Evolutionary conservation across 1,140 invertebrate species (phyloP).

Genomic region (Bombus waltoni): DNA sequence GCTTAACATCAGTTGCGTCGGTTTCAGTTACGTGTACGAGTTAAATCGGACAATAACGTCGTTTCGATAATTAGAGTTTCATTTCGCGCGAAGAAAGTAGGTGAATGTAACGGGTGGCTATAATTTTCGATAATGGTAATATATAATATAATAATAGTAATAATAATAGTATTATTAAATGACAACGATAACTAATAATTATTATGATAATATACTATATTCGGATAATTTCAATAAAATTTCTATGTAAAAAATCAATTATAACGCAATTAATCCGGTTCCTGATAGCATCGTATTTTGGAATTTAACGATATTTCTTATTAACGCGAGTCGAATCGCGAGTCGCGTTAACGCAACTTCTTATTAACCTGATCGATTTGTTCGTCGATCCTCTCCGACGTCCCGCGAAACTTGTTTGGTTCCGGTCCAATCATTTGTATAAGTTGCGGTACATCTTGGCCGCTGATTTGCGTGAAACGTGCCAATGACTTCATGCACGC

Average conservation of each 20-base stretch:
- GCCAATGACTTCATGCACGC: conserved; percentile 90
- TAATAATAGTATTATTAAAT: conserved; percentile 41
- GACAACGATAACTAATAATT: conserved; percentile 49
- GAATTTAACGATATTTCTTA: conserved; percentile 32
- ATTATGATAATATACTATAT: conserved; percentile 50
- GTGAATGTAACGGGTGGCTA: background rate
- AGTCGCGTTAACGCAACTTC: conserved; percentile 82
- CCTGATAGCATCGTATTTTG: conserved; percentile 20
- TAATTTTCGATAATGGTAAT: conserved; percentile 21
- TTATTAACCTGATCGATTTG: conserved; percentile 89
- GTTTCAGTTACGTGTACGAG: background rate
- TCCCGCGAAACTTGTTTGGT: conserved; percentile 91
- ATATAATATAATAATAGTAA: conserved; percentile 20
- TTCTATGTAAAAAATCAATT: conserved; percentile 60
- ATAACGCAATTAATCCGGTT: conserved; percentile 24
- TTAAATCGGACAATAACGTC: background rate
- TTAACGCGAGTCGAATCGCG: background rate
- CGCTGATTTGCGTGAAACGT: conserved; percentile 90
- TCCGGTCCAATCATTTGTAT: conserved; percentile 96
- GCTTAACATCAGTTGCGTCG: background rate
- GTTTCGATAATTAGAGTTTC: background rate
- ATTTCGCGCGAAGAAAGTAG: background rate
- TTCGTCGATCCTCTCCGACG: conserved; percentile 90
- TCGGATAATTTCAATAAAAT: conserved; percentile 46
- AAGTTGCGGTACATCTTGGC: conserved; percentile 92